Base-by-base conservation (phyloP, 2,888 invertebrate genomes). In the Lepidocyrtoides sp. region DNA sequence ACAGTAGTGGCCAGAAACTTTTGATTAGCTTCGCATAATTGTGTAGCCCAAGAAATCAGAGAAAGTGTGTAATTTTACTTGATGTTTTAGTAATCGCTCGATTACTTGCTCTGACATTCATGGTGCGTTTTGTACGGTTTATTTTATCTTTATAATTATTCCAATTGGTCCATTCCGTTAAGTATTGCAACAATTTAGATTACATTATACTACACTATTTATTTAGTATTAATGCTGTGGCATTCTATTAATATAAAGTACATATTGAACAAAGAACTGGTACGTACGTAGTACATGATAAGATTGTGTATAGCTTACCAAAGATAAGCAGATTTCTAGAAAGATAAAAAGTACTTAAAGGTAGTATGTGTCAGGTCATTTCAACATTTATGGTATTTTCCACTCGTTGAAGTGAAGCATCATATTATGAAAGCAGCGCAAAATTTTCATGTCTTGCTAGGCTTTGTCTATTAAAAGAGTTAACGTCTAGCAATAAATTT, bases 261-360 rank as follows among this genome's bases (percentile, higher is more conserved):
- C 20, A 14, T 44, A 23, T 79, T 79, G 57, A 51, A 26, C 7
- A 29, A 14, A 14, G 29, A 75, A 29, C 2, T n/a, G 3, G 36
- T 66, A 20, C 0, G 3, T 36, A 69, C 23, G 41, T 23, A 57
- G 17, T n/a, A 63, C 48, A 29, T 83, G 66, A 66, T 66, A 83
- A 66, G 10, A 66, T 66, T 83, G 48, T 54, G 29, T 48, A 54
- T 51, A 66, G 72, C 72, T 85, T 57, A 36, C 36, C 23, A 57
- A 57, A 75, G 85, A 85, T 85, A 85, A 54, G 84, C 54, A 51
- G 72, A 85, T 85, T 32, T 69, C 23, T 84, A 69, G 51, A 51
- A 32, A 51, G 84, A 84, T 84, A 84, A 69, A 83, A 5, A 4
- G 41, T 32, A 10, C 66, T 69, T 60, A 69, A 72, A 72, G 23